phyloP scores from a whole-genome alignment of 2,113 vertebrate species.

The Haemorhous mexicanus region DNA sequence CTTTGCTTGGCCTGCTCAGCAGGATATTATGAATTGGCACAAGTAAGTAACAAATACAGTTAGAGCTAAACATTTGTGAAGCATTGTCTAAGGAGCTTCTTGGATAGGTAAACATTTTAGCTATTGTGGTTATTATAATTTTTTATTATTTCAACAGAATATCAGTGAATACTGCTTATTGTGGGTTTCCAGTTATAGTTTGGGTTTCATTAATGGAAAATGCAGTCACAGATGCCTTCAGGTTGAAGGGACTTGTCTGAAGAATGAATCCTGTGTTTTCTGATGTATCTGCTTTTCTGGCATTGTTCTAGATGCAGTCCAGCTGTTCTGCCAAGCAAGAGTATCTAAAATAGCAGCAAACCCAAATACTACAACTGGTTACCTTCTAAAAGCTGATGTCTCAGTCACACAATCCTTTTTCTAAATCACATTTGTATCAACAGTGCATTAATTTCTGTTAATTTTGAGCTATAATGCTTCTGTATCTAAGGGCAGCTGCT shows the following conservation, averaged over 20 bases:
- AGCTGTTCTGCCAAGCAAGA: neutral
- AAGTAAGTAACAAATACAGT: conserved; percentile 76
- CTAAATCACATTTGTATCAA: neutral
- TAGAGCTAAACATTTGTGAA: neutral
- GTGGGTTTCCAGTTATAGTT: neutral
- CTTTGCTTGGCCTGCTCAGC: conserved; percentile 96
- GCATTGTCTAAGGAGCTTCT: neutral
- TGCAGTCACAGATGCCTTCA: neutral
- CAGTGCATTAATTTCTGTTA: neutral
- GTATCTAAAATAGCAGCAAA: neutral
- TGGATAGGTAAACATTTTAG: neutral
- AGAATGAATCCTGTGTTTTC: neutral
- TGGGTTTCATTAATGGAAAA: neutral
- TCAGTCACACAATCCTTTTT: neutral
- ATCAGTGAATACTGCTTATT: neutral
- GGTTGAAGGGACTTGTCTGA: neutral
- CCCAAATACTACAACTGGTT: neutral
- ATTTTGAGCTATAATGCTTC: neutral
- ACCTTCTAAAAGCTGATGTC: neutral
- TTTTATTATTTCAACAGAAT: neutral
- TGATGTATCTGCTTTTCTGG: neutral
- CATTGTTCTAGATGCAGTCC: neutral
- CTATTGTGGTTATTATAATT: neutral
- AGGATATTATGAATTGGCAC: conserved; percentile 97
- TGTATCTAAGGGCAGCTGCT: neutral